These are phyloP conservation scores for Heliconius hewitsoni DNA, from an alignment of 1,140 invertebrate genomes.

Conservation along the genomic window DNA sequence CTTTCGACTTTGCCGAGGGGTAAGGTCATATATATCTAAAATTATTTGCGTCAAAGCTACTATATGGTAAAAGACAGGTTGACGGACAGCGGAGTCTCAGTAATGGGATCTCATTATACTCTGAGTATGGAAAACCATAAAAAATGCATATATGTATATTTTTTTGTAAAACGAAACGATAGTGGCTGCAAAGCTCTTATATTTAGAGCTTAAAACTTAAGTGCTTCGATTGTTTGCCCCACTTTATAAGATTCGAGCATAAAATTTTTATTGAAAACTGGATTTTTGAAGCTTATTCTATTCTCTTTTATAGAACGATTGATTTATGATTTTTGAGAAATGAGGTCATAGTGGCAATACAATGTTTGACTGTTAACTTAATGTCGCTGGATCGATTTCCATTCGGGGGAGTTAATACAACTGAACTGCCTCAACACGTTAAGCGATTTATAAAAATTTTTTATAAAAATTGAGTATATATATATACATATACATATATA, in stretches of 20 bases:
- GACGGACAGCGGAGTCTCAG: background rate
- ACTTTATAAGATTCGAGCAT: constrained; percentile 28
- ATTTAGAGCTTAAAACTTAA: constrained; percentile 33
- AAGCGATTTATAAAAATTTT: too few species aligned
- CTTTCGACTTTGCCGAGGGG: too few species aligned
- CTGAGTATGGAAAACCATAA: background rate
- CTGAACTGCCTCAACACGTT: too few species aligned
- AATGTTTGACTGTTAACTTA: too few species aligned
- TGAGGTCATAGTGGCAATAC: too few species aligned
- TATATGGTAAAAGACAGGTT: background rate
- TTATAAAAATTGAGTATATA: too few species aligned
- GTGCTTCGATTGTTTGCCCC: constrained; percentile 31
- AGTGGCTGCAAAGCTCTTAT: constrained; percentile 9
- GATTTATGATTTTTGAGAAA: background rate
- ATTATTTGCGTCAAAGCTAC: too few species aligned
- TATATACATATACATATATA: too few species aligned
- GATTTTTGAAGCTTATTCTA: constrained; percentile 10
- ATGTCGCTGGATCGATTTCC: too few species aligned
- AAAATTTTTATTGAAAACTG: constrained; percentile 3
- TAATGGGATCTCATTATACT: background rate
- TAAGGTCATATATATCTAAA: too few species aligned
- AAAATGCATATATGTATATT: background rate
- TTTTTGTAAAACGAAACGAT: background rate
- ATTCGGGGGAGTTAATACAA: too few species aligned
- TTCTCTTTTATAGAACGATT: background rate